Evolutionary conservation across 1,140 invertebrate species (phyloP), one percentile per base, ranked within the genome.

Genomic region (Micrasema minimum): DNA sequence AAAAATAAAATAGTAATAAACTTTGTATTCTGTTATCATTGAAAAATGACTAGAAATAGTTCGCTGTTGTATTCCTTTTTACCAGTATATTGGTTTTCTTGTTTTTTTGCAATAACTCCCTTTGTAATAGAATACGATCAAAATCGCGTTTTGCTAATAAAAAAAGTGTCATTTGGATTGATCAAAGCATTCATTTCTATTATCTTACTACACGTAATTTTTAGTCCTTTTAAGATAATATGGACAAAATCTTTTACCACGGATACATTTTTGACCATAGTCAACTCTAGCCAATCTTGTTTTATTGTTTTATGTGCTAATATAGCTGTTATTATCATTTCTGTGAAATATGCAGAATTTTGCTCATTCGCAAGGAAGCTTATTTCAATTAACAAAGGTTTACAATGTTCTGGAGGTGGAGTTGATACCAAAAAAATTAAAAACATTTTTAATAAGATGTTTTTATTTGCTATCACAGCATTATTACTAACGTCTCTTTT

Each of bases 21-120:
- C 1, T 12, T 43, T 12, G 41, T n/a, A 14, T 43, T 43, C 12
- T 12, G 46, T n/a, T 50, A 22, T 50, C 16, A 18, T 18, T 50
- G 10, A 50, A 50, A 10, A 11, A 50, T 50, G 46, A 18, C 46
- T 16, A n/a, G 18, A 1, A n/a, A 2, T 10, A n/a, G 18, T 2
- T 18, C 14, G 2, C 18, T 50, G 20, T 2, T 50, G 10, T 10
- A 11, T n/a, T 50, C 46, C 2, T 50, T 50, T 50, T 2, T 50
- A 16, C 46, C 46, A 10, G 9, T 50, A 16, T 50, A 50, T 22
- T 50, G 46, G 46, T 50, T 50, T 50, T 50, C 46, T 2, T 50
- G 10, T 22, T 18, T 50, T 18, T 50, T 50, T 1, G 18, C 14
- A 12, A 50, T 50, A 5, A 22, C 46, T 50, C 46, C 46, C 3